Base-by-base conservation (phyloP, 2,113 vertebrate species). In the Urocolius indicus region DNA sequence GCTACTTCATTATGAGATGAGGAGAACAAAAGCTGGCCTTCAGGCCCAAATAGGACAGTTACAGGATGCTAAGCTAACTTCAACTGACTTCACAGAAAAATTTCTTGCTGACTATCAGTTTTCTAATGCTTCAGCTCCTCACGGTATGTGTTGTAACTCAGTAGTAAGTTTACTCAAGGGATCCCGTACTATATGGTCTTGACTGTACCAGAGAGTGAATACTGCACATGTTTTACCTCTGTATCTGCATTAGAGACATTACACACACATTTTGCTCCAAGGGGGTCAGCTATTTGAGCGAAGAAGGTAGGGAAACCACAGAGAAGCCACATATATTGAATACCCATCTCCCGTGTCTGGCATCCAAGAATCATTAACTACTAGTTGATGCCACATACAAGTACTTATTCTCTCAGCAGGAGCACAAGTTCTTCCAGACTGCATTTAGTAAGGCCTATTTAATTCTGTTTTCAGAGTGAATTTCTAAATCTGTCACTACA, bases 1-100 rank as follows among this genome's bases (percentile, higher is more conserved):
- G 45, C 4, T 7, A 6, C 15, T 77, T 54, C 10, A 3, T 48
- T 55, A 36, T 0, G 11, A 66, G 76, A 45, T 0, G 3, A 46
- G 57, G 49, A 72, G 52, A 77, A 41, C 48, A 55, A 68, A 62
- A 59, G 54, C n/a, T 68, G 78, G 41, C 54, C 46, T 41, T 46
- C 46, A 23, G n/a, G 48, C 27, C 30, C 21, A 52, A 16, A 48
- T 0, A 24, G n/a, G 51, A 20, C 16, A 21, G 30, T 10, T 16
- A 15, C 8, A 20, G 62, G 48, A 55, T 10, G n/a, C 29, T 34
- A 20, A 54, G 59, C 52, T 18, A 17, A 36, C 22, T 8, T 16
- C n/a, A 43, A 22, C 0, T 23, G 23, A 36, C 30, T n/a, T 57
- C 48, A 16, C 0, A 21, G 19, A 15, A 45, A 58, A 46, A 26